Percentiles rank a stretch among this genome's conserved stretches.
Evolutionary conservation across 2,797 vertebrate genomes (phyloP).

Genomic region (Neomorphus geoffroyi): DNA sequence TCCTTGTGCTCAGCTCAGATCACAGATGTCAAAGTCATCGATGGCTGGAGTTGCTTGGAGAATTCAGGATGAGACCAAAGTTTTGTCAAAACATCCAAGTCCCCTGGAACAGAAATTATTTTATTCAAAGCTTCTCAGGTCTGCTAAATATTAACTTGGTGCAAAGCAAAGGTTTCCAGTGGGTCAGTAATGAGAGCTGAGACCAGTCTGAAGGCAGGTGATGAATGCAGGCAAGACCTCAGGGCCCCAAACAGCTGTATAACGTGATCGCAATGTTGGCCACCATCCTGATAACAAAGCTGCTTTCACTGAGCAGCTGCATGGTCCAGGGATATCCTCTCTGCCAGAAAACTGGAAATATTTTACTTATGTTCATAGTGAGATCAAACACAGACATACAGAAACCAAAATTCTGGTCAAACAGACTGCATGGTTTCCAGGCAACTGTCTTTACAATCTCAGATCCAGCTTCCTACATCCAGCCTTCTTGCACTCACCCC

Average conservation of each 20-base stretch:
- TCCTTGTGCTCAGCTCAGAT: background rate
- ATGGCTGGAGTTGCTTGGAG: slow-evolving; percentile 3
- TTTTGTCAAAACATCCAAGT: slow-evolving; percentile 2
- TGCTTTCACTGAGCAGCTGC: slow-evolving; percentile 44
- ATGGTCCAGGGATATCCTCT: slow-evolving; percentile 21
- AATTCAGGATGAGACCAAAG: background rate
- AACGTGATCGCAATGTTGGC: slow-evolving; percentile 44
- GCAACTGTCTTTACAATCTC: background rate
- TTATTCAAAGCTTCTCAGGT: slow-evolving; percentile 13
- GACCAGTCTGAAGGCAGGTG: slow-evolving; percentile 40
- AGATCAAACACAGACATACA: slow-evolving; percentile 55
- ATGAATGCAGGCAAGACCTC: background rate
- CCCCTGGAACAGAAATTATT: background rate
- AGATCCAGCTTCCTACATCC: background rate
- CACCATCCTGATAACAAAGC: slow-evolving; percentile 37
- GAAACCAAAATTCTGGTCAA: slow-evolving; percentile 23
- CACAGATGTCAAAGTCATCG: background rate
- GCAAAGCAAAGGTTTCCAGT: slow-evolving; percentile 15
- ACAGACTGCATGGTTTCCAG: slow-evolving; percentile 20
- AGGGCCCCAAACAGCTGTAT: slow-evolving; percentile 34
- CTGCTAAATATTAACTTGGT: background rate
- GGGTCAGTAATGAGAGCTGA: background rate
- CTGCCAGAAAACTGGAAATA: slow-evolving; percentile 56
- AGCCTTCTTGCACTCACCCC: background rate
- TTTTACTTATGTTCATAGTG: slow-evolving; percentile 18